These are phyloP conservation scores for Passer montanus DNA, from an alignment of 2,113 vertebrate species.

Conservation along the genomic window DNA sequence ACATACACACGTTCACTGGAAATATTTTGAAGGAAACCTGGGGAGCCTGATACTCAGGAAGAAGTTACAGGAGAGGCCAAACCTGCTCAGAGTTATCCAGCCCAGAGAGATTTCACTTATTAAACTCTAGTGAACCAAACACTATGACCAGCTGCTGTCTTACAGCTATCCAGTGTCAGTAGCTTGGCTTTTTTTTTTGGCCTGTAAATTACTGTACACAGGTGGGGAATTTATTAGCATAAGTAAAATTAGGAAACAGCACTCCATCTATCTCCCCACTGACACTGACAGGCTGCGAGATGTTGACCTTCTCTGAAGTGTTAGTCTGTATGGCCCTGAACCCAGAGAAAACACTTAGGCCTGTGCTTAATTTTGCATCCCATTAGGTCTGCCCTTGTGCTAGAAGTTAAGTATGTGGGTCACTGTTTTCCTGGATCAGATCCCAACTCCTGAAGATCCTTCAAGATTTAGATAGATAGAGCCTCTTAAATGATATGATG, in stretches of 20 bases:
- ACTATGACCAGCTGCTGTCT: background rate
- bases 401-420: background rate
- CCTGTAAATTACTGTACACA: constrained; percentile 10
- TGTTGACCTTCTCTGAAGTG: background rate
- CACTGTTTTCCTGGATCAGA: background rate
- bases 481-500: background rate
- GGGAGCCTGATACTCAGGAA: background rate
- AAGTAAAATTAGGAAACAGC: constrained; percentile 8
- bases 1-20: background rate
- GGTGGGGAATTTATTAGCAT: background rate
- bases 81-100: background rate
- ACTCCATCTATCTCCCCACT: background rate
- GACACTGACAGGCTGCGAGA: background rate
- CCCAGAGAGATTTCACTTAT: background rate
- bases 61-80: accelerated
- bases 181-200: background rate
- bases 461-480: background rate
- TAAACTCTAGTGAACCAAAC: background rate
- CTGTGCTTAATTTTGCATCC: background rate
- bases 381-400: background rate
- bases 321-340: background rate
- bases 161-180: background rate
- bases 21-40: background rate
- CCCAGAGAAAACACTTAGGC: background rate
- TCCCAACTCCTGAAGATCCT: background rate